A percentile compares a stretch with the other conserved stretches of the same genome.
Evolutionary conservation across 2,797 vertebrate species (phyloP).

Genomic region (Coccyzus lansbergi): DNA sequence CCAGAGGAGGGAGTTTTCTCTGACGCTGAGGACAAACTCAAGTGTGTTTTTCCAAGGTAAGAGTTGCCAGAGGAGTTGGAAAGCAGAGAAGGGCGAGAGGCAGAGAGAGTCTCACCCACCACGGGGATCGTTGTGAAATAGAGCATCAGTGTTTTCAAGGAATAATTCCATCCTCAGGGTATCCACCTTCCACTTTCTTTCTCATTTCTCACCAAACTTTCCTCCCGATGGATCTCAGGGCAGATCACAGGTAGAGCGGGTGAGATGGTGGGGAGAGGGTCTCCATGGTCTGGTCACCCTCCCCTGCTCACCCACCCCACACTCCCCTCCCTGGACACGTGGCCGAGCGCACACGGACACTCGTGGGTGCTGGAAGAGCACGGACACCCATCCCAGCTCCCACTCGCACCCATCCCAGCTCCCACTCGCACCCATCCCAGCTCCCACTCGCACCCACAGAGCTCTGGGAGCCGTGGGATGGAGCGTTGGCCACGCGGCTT

Average conservation of each 20-base stretch:
- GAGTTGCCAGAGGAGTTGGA: background rate
- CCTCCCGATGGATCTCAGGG: background rate
- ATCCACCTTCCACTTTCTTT: background rate
- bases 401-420: background rate
- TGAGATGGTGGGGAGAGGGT: background rate
- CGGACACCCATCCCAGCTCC: background rate
- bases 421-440: accelerated
- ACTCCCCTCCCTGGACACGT: accelerated
- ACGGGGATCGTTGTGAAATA: background rate
- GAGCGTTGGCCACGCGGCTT: background rate
- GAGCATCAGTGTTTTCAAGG: background rate
- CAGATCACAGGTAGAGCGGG: background rate
- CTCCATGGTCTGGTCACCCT: background rate
- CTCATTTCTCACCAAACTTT: background rate
- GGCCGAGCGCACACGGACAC: background rate
- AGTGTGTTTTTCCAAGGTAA: background rate
- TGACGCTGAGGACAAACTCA: accelerated
- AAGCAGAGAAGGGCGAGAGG: background rate
- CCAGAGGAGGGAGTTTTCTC: background rate
- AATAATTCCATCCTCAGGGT: accelerated
- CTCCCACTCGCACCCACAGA: accelerated
- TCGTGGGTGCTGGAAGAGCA: accelerated
- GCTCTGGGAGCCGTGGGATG: accelerated
- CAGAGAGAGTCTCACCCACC: background rate
- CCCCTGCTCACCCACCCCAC: accelerated